phyloP scores from a whole-genome alignment of 2,113 vertebrate genomes.

The Amphiprion ocellaris region DNA sequence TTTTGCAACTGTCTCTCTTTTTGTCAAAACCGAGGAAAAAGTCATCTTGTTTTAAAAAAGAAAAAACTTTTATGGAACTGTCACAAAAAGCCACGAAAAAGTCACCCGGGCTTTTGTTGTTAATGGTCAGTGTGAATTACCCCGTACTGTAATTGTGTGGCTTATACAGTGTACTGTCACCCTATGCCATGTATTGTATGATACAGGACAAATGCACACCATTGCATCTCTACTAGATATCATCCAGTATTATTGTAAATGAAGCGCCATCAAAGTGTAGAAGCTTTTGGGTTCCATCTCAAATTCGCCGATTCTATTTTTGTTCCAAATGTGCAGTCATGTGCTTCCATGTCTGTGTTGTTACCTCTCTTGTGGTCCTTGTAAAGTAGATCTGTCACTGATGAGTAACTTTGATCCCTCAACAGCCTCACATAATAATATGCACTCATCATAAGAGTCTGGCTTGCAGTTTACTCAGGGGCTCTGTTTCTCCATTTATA shows the following conservation, averaged over 20 bases:
- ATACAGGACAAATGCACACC: too few species aligned
- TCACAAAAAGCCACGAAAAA: too few species aligned
- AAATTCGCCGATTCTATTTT: slow-evolving; percentile 39
- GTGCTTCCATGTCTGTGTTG: neutral
- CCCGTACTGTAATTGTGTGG: too few species aligned
- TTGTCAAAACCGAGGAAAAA: too few species aligned
- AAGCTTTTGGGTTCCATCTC: slow-evolving; percentile 2
- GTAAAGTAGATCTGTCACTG: neutral
- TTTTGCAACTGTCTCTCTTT: too few species aligned
- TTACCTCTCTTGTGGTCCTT: neutral
- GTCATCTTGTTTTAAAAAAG: too few species aligned
- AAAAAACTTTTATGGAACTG: too few species aligned
- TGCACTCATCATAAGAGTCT: neutral
- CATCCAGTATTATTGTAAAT: slow-evolving; percentile 2
- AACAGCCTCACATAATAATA: slow-evolving; percentile 5
- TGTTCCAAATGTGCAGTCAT: slow-evolving; percentile 17
- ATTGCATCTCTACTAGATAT: neutral
- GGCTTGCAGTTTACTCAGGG: neutral
- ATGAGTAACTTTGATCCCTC: slow-evolving; percentile 31
- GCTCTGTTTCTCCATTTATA: neutral
- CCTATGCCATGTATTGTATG: too few species aligned
- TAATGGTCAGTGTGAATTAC: too few species aligned
- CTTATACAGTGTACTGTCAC: too few species aligned
- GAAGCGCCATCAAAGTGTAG: slow-evolving; percentile 29
- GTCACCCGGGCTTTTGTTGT: too few species aligned